A percentile compares a stretch with the other conserved stretches of the same genome.
Evolutionary conservation across 2,113 vertebrate genomes (phyloP).

Genomic region (Hippocampus comes): DNA sequence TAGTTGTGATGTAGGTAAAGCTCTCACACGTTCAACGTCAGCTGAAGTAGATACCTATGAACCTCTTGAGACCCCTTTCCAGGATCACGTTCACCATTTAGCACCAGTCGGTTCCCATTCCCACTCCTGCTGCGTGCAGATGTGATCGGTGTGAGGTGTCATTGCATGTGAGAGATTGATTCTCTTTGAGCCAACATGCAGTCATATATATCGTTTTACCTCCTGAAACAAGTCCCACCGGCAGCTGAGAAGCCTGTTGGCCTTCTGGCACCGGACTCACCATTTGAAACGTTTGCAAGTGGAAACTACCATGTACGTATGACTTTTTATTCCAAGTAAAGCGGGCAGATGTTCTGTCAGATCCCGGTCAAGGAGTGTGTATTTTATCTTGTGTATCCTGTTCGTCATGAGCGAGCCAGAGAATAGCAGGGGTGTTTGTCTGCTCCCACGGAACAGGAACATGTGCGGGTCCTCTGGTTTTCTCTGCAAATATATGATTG

Average conservation of each 20-base stretch:
- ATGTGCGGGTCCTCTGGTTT: conserved; percentile 44
- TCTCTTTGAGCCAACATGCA: background rate
- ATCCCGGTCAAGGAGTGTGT: conserved; percentile 11
- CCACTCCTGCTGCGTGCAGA: conserved; percentile 17
- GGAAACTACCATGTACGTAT: conserved; percentile 21
- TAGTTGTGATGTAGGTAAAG: background rate
- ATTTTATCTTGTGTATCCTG: conserved; percentile 6
- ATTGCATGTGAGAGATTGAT: conserved; percentile 1
- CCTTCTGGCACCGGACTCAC: conserved; percentile 29
- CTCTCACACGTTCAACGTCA: background rate
- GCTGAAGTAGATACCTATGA: background rate
- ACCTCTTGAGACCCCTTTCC: background rate
- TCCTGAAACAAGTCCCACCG: conserved; percentile 32
- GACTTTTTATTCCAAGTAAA: conserved; percentile 28
- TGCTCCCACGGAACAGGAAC: conserved; percentile 43
- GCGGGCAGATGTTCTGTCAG: conserved; percentile 24
- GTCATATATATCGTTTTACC: conserved; percentile 37
- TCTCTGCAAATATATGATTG: conserved; percentile 42
- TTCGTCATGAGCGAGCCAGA: conserved; percentile 13
- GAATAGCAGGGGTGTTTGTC: conserved; percentile 47
- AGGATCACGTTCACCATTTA: background rate
- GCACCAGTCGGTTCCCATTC: conserved; percentile 12
- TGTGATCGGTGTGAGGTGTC: conserved; percentile 55
- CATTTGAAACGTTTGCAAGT: conserved; percentile 25
- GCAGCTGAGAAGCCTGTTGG: conserved; percentile 34